Evolutionary conservation across 2,797 vertebrate genomes (phyloP).

Genomic region (Anguilla megastoma): DNA sequence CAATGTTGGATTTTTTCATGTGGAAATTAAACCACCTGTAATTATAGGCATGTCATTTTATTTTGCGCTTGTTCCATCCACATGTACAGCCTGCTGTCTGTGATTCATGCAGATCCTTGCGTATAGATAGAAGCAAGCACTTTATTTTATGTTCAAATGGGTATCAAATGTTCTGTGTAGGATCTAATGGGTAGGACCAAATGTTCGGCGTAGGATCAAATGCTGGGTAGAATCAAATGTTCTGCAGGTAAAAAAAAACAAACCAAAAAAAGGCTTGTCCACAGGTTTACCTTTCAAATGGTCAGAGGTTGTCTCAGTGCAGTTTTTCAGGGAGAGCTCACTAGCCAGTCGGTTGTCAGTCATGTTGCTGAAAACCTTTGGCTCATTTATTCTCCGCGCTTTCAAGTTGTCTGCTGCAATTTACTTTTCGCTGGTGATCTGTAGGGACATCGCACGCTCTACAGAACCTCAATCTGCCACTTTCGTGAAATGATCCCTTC

Average conservation of each 20-base stretch:
- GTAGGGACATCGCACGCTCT: not conserved
- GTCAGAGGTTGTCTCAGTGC: not conserved
- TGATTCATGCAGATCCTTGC: not conserved
- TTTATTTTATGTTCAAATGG: not conserved
- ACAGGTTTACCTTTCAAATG: not conserved
- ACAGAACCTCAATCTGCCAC: conserved; percentile 17
- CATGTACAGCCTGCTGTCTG: not conserved
- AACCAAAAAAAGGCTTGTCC: not conserved
- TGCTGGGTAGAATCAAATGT: too few species aligned
- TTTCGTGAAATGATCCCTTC: conserved; percentile 6
- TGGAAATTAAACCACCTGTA: not conserved
- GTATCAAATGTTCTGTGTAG: too few species aligned
- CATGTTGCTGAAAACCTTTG: not conserved
- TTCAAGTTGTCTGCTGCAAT: conserved; percentile 10
- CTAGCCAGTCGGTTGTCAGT: not conserved
- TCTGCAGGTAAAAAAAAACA: not conserved
- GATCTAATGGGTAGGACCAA: too few species aligned
- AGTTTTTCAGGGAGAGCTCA: not conserved
- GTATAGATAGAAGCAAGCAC: not conserved
- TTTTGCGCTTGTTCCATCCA: not conserved
- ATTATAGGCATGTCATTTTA: not conserved
- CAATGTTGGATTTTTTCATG: not conserved
- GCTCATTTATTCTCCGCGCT: not conserved
- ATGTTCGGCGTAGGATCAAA: too few species aligned
- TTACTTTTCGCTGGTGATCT: not conserved